Conservation (phyloP, 2,797 vertebrate genomes). For the Prunella strophiata region DNA sequence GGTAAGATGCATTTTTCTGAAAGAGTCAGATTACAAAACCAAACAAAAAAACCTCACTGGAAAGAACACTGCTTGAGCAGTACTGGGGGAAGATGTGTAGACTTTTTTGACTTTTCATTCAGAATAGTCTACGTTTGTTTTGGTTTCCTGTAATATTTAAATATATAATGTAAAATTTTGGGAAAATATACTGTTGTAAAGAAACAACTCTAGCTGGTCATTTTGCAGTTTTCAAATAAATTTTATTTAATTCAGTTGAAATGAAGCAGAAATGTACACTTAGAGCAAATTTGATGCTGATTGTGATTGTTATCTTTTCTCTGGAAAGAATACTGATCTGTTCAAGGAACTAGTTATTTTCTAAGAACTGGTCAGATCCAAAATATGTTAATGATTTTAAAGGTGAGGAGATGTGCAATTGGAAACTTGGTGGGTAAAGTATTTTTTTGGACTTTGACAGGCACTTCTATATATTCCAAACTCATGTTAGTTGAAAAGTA, state of each 20-base stretch:
- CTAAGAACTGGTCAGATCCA: neutral
- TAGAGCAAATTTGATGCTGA: neutral
- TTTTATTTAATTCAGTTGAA: neutral
- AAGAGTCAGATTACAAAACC: neutral
- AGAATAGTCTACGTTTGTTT: neutral
- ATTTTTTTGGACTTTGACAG: neutral
- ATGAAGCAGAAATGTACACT: neutral
- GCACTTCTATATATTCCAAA: neutral
- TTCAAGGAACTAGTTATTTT: neutral
- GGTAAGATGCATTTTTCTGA: neutral
- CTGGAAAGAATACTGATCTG: neutral
- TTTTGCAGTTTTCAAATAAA: neutral
- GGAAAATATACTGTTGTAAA: neutral
- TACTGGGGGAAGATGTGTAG: neutral
- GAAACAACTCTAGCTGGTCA: neutral
- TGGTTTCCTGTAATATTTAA: neutral
- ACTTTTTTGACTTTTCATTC: neutral
- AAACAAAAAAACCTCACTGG: neutral
- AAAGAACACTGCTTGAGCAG: neutral
- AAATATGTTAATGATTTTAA: neutral
- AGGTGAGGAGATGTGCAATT: neutral
- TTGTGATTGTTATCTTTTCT: neutral
- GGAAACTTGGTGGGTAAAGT: neutral
- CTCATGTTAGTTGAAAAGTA: neutral
- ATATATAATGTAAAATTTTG: neutral